Base-by-base conservation (phyloP, 2,113 vertebrate genomes). In the Thalassarche chlororhynchos region DNA sequence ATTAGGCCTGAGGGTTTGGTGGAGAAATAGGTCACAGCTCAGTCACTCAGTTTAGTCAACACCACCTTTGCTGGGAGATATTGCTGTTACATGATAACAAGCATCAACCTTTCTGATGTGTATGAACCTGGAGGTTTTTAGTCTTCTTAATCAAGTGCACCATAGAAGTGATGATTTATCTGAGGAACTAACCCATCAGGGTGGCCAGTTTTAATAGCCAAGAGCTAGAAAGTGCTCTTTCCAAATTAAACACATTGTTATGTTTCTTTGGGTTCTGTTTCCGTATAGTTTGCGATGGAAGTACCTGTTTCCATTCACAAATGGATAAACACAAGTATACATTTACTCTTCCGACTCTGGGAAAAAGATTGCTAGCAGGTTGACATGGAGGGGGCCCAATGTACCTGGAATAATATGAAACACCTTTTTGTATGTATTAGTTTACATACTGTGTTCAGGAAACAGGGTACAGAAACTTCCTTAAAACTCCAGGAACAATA, bases 391-490 rank as follows among this genome's bases (percentile, higher is more conserved):
- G 87, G 58, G 94, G 68, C 46, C 75, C 93, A 79, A 66, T 32
- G 46, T 97, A 98, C 97, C 97, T 98, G 98, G 96, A 98, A 96
- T 97, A 97, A 97, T 98, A 96, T 97, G 93, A 97, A 96, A 97
- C 97, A 97, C 97, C 96, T 97, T 93, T 74, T 96, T 94, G 78
- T 93, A n/a, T 96, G 91, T 95, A 93, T 96, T 97, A 96, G 95
- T 96, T 98, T 90, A 96, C 79, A 95, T 98, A 98, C 98, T 93
- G 95, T 95, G 93, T 84, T 94, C 97, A 98, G 98, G 98, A 99
- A 98, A 98, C 98, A 93, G 94, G 90, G 94, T 55, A 96, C 96
- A 98, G 98, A 98, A 97, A 98, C 97, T 99, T 99, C 98, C 98
- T 96, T 97, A 86, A 92, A 96, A 96, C 91, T 87, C 61, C 91